Evolutionary conservation across 2,113 vertebrate genomes (phyloP).

Genomic region (Cinclus cinclus): DNA sequence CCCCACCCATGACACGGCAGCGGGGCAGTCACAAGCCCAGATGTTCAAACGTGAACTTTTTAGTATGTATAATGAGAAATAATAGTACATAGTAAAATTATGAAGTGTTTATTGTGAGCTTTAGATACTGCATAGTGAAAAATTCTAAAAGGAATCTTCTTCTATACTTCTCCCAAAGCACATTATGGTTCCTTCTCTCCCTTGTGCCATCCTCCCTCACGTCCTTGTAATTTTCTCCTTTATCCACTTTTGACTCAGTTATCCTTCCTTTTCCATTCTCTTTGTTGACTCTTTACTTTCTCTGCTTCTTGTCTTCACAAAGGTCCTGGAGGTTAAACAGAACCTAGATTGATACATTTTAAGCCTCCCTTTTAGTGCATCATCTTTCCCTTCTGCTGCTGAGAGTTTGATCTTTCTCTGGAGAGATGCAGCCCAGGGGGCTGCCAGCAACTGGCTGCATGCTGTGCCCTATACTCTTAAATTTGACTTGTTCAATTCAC

Average conservation of each 20-base stretch:
- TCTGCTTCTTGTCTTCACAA: not conserved
- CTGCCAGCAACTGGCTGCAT: not conserved
- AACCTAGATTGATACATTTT: not conserved
- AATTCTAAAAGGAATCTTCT: not conserved
- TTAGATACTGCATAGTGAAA: not conserved
- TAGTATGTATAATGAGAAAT: accelerated
- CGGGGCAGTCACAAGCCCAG: not conserved
- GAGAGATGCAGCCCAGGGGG: not conserved
- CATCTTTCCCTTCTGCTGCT: not conserved
- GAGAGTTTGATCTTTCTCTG: not conserved
- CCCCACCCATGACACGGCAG: accelerated
- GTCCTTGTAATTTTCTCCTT: not conserved
- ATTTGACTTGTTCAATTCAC: not conserved
- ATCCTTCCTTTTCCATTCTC: not conserved
- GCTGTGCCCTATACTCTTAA: not conserved
- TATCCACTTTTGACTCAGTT: not conserved
- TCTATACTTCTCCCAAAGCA: not conserved
- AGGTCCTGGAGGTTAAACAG: not conserved
- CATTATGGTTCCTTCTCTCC: not conserved
- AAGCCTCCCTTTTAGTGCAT: not conserved
- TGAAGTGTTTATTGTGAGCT: not conserved
- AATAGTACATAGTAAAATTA: not conserved
- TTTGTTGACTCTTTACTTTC: not conserved
- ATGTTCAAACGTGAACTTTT: not conserved
- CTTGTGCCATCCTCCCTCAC: not conserved